Evolutionary conservation across 2,888 invertebrate species (phyloP).

Genomic region (Ptilodon capucinus): DNA sequence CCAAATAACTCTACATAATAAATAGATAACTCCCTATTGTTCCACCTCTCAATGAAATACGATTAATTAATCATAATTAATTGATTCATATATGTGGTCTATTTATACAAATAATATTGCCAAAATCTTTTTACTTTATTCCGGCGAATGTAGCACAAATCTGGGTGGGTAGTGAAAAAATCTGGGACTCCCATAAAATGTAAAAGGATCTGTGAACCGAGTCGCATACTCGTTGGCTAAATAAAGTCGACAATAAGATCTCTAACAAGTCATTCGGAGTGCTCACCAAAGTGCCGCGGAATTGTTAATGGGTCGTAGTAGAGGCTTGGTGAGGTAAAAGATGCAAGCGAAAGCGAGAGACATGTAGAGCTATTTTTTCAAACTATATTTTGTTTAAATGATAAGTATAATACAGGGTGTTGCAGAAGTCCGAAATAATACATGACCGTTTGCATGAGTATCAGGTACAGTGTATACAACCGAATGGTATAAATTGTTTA

Average conservation of each 20-base stretch:
- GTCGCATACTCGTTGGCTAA: conserved; percentile 14
- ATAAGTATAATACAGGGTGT: too few species aligned
- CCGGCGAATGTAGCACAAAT: neutral
- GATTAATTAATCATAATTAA: too few species aligned
- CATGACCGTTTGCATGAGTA: too few species aligned
- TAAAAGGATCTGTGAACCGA: conserved; percentile 4
- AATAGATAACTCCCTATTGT: too few species aligned
- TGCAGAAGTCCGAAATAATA: too few species aligned
- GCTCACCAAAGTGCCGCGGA: conserved; percentile 36
- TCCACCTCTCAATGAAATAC: too few species aligned
- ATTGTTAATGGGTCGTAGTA: conserved; percentile 41
- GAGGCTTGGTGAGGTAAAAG: conserved; percentile 22
- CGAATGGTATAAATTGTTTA: too few species aligned
- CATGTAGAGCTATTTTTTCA: too few species aligned
- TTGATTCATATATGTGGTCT: too few species aligned
- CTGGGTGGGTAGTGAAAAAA: neutral
- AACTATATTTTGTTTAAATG: too few species aligned
- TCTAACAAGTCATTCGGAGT: conserved; percentile 32
- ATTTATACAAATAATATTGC: neutral
- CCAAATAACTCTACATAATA: too few species aligned
- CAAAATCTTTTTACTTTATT: neutral
- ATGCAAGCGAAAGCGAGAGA: neutral
- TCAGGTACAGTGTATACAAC: too few species aligned
- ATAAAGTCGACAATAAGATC: conserved; percentile 30
- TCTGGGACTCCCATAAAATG: conserved; percentile 1